Evolutionary conservation across 2,888 invertebrate genomes (phyloP), one percentile per base, ranked within the genome.

Genomic region (Sesia bembeciformis): DNA sequence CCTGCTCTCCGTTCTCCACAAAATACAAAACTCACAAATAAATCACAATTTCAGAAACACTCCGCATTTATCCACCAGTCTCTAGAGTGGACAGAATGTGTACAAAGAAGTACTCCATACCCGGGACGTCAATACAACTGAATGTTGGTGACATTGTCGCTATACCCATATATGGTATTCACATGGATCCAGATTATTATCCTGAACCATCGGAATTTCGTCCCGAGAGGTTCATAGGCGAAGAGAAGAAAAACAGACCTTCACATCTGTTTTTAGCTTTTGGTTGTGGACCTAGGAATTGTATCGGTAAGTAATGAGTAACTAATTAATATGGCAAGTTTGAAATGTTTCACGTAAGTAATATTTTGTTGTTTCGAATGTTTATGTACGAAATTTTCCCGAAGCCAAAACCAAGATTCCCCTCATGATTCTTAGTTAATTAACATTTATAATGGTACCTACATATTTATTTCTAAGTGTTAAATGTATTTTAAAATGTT

Each of bases 41-140:
- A 42, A 5, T 38, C 40, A 51, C 58, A 52, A 52, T 84, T 78
- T 23, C 78, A 90, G 93, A 93, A 82, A 90, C 91, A 0, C 72
- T 93, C 49, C 83, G 93, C 38, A 72, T 90, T 62, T 91, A 91
- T 68, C 92, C 92, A 0, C 91, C 92, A 0, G 81, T 90, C 4
- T 78, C 90, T 3, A 73, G 89, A 40, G 72, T 92, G 1, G 91
- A 91, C 57, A 78, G 92, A 54, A 67, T 79, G 0, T 92, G 92
- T 59, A 90, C 90, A 0, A 91, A 91, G 62, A 80, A 88, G 2
- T 93, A 91, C 66, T 78, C 67, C 3, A 60, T 93, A 3, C 90
- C 91, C 0, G 90, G 86, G 0, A 83, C 85, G 0, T 71, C 82
- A 2, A 63, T 91, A 4, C 65, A 73, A 0, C 57, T 93, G 0